Base-by-base conservation (phyloP, 1,140 invertebrate species). In the Cherax destructor region DNA sequence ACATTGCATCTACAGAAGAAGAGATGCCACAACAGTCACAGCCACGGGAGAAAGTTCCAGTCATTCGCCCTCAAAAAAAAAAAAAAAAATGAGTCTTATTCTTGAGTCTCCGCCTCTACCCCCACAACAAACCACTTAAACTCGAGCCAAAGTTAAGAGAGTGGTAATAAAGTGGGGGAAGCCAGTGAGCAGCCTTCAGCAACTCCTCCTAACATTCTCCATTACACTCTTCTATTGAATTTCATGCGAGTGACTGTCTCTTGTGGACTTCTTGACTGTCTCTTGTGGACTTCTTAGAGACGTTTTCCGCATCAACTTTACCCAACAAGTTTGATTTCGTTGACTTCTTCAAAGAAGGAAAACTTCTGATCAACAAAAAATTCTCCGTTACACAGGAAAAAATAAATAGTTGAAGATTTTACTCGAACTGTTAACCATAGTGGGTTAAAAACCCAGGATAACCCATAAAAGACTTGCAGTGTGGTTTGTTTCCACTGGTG, bases 111-210 rank as follows among this genome's bases (percentile, higher is more conserved):
- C 41, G 47, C 47, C 78, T 52, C 11, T 50, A 13, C 52, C 30
- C 52, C 30, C 21, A 80, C 47, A 80, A 47, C 47, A 41, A 50
- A 78, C 76, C 78, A 80, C 78, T 80, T 80, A 80, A 80, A 80
- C 78, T 80, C 24, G 47, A 41, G 78, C 47, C 78, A 47, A 80
- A 80, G 78, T 80, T 50, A 50, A 47, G 78, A 50, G 78, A n/a
- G 52, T 80, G 78, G 47, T 80, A 50, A 80, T 80, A 80, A 50
- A 80, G 5, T 47, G 50, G 30, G 49, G 30, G 76, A 52, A 80
- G 78, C 47, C 78, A 80, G 47, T 50, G 61, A 65, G 16, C 18
- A 65, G 61, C 61, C 61, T 65, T 65, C 61, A 65, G 61, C 47
- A 50, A 49, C 21, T 52, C 47, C 76, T 50, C 13, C 76, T n/a